These are phyloP conservation scores for Ptychodera flava DNA, from an alignment of 35 echinoderm and acorn worm species.

Conservation along the genomic window DNA sequence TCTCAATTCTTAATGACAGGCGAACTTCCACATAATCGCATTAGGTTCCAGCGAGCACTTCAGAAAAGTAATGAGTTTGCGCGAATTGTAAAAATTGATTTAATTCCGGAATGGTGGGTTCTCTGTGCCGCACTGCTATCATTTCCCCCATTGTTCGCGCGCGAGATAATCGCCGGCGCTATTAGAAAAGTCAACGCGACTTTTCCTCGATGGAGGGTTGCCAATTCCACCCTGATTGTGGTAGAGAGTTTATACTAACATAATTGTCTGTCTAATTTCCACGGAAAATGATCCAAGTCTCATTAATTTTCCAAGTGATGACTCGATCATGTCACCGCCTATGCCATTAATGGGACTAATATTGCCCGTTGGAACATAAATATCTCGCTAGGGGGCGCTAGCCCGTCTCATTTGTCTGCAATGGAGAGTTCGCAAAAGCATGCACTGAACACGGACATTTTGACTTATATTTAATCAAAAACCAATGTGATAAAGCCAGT, in stretches of 20 bases:
- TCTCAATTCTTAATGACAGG: neutral
- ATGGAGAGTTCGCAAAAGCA: too few relatives aligned
- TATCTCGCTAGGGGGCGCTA: too few relatives aligned
- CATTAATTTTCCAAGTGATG: conserved; percentile 1
- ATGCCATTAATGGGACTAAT: neutral
- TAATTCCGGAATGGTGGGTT: neutral
- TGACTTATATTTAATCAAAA: too few relatives aligned
- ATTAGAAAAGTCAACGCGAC: neutral
- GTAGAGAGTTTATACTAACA: neutral
- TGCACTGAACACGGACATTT: too few relatives aligned
- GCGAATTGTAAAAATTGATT: neutral
- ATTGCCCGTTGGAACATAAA: too few relatives aligned
- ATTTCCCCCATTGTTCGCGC: neutral
- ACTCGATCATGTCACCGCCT: neutral
- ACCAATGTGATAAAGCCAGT: too few relatives aligned
- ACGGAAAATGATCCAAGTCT: neutral
- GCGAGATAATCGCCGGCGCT: neutral
- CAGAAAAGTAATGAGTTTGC: neutral
- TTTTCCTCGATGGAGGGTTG: neutral
- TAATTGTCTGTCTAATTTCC: neutral
- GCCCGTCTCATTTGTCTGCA: too few relatives aligned
- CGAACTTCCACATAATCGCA: neutral
- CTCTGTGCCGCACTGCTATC: neutral
- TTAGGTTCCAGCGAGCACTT: neutral
- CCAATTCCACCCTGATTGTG: neutral